phyloP scores from a whole-genome alignment of 2,113 vertebrate genomes.

The Prietella phreatophila region DNA sequence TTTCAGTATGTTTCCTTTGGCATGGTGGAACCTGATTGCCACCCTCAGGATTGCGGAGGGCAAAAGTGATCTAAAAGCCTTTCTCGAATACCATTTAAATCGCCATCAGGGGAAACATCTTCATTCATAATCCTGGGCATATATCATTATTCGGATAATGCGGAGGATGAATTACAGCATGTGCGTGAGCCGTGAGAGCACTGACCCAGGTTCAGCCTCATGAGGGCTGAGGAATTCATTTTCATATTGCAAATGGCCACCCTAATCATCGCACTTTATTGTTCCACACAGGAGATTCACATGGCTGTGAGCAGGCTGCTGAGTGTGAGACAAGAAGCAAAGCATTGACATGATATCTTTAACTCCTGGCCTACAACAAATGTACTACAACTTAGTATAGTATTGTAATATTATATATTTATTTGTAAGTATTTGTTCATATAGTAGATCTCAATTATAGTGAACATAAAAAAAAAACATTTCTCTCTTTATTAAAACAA shows the following conservation, averaged over 20 bases:
- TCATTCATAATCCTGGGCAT: slow-evolving; percentile 73
- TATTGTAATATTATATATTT: neutral
- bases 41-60: slow-evolving; percentile 52
- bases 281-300: slow-evolving; percentile 44
- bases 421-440: neutral
- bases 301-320: neutral
- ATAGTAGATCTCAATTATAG: neutral
- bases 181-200: slow-evolving; percentile 60
- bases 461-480: neutral
- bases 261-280: slow-evolving; percentile 76
- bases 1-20: slow-evolving; percentile 63
- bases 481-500: neutral
- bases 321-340: neutral
- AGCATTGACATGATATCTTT: neutral
- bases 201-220: slow-evolving; percentile 74
- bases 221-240: slow-evolving; percentile 76
- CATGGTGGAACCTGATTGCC: slow-evolving; percentile 51
- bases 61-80: slow-evolving; percentile 67
- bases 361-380: neutral
- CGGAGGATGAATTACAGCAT: slow-evolving; percentile 74
- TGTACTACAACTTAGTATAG: neutral
- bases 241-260: slow-evolving; percentile 72
- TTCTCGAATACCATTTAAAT: slow-evolving; percentile 74
- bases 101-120: slow-evolving; percentile 71
- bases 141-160: slow-evolving; percentile 77